These are phyloP conservation scores for Laterallus jamaicensis DNA, from an alignment of 2,113 vertebrate species.

Conservation along the genomic window DNA sequence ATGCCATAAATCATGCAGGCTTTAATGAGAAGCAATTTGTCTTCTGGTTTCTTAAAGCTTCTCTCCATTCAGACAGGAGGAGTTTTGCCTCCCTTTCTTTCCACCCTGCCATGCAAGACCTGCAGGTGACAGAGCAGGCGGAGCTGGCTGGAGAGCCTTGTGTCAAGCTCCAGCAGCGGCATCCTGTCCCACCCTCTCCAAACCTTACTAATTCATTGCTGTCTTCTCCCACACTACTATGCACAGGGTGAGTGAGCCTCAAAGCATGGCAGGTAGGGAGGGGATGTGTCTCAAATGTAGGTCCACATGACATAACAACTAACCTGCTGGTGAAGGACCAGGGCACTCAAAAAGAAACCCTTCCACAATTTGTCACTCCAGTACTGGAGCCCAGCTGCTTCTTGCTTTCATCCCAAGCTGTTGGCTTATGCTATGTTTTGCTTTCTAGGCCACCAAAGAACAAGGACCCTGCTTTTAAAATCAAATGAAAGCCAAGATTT, in stretches of 20 bases:
- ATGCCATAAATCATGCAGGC: conserved; percentile 52
- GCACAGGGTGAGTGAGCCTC: background rate
- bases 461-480: background rate
- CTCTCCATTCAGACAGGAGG: conserved; percentile 30
- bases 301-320: background rate
- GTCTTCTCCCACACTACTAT: background rate
- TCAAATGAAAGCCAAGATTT: conserved; percentile 51
- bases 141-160: background rate
- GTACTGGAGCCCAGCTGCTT: background rate
- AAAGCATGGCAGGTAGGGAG: background rate
- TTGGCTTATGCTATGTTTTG: background rate
- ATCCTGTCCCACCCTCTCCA: background rate
- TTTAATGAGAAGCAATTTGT: conserved; percentile 67
- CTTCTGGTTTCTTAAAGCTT: conserved; percentile 43
- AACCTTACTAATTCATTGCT: background rate
- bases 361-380: background rate
- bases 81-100: conserved; percentile 25
- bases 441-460: background rate
- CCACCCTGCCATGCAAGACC: background rate
- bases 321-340: background rate
- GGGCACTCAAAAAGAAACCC: background rate
- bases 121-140: background rate
- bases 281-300: background rate
- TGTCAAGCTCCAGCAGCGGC: background rate
- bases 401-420: background rate